Conservation (phyloP, 2,797 vertebrate species). For the Saxicola maurus region DNA sequence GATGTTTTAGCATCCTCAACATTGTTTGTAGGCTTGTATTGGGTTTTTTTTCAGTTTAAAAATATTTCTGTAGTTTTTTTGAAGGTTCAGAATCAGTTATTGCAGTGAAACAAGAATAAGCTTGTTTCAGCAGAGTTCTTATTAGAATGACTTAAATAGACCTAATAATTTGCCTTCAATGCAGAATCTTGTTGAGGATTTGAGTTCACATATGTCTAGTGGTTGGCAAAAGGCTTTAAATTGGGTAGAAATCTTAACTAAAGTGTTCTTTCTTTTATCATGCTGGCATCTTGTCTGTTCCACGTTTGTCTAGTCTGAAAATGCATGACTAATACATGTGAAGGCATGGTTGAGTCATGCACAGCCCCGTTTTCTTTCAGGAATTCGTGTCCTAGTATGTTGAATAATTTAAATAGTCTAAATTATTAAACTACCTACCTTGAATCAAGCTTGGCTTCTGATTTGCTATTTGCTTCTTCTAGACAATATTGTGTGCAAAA, state of each 20-base stretch:
- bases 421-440: background rate
- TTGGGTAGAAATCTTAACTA: background rate
- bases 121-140: background rate
- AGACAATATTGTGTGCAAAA: background rate
- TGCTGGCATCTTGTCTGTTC: background rate
- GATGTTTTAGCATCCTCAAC: background rate
- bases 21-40: background rate
- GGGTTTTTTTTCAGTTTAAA: background rate
- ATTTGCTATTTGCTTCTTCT: background rate
- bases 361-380: background rate
- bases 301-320: background rate
- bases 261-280: background rate
- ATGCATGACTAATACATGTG: rapidly evolving
- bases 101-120: background rate
- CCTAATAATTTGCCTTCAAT: background rate
- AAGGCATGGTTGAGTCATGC: background rate
- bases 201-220: background rate
- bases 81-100: background rate
- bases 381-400: background rate
- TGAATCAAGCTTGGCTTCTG: background rate
- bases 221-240: background rate
- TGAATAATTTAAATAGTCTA: background rate
- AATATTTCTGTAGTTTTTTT: background rate
- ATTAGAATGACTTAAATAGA: background rate
- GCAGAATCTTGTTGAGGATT: background rate